Evolutionary conservation across 2,888 invertebrate genomes (phyloP), one percentile per base, ranked within the genome.

Genomic region (Diarsia rubi): DNA sequence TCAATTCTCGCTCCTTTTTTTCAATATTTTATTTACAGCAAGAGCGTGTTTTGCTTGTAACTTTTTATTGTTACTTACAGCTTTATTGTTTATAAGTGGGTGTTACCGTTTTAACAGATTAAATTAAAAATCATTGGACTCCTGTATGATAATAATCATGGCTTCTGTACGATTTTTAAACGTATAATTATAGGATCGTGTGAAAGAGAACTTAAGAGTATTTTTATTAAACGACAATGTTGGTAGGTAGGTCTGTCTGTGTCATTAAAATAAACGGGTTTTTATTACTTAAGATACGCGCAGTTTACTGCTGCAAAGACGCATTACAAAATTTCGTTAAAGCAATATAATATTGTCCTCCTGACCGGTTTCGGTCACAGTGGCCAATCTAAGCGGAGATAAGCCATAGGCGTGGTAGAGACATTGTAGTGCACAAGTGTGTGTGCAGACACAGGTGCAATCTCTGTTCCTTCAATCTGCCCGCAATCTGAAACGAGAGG

Each of bases 51-150:
- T 91, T 27, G 85, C 77, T 76, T 88, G 77, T 52, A 69, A 69
- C 42, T 63, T 76, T 71, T 79, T 75, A 42, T 8, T 65, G 71
- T 76, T 67, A 75, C 75, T 88, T 91, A 87, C 67, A 73, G 16
- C 84, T 72, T 84, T 89, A 77, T 83, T 45, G 45, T 54, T 74
- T 75, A 66, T 68, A 64, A 70, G 83, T 86, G 86, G 88, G 90
- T 87, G 89, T 90, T 88, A 89, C 89, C 88, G 90, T 90, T 90
- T 90, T 89, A 91, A 90, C 87, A 87, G 80, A 86, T 79, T 78
- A 73, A 87, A 89, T 87, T 86, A 82, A 79, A 64, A 82, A 73
- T 80, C 73, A 80, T 84, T 86, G 82, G 81, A 83, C 84, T 86
- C 75, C 82, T 81, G 86, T 86, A 80, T 81, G 83, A 83, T 87